A percentile compares a stretch with the other conserved stretches of the same genome.
phyloP scores from a whole-genome alignment of 2,797 vertebrate genomes.

The Eurystomus glaucurus region DNA sequence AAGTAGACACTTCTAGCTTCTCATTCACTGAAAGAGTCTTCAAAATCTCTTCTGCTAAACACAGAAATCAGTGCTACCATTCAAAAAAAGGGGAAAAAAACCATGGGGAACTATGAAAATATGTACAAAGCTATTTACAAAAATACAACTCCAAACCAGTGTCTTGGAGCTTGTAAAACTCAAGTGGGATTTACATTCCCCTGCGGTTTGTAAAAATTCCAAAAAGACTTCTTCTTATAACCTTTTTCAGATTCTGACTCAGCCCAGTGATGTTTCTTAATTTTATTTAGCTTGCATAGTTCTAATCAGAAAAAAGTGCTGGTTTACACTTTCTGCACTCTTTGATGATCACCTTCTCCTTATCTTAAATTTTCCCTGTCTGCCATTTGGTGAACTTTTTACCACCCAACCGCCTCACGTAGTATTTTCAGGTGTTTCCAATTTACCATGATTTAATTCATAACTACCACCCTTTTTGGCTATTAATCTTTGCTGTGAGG shows the following conservation, averaged over 20 bases:
- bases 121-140: background rate
- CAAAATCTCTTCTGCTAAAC: background rate
- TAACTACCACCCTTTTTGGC: background rate
- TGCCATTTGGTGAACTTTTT: background rate
- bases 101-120: background rate
- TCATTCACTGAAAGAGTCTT: background rate
- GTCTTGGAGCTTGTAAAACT: background rate
- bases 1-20: background rate
- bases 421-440: background rate
- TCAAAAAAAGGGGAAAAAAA: background rate
- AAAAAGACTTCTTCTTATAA: background rate
- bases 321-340: background rate
- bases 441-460: background rate
- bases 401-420: background rate
- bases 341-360: background rate
- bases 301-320: background rate
- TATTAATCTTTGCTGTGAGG: background rate
- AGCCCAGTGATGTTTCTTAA: background rate
- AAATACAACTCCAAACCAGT: background rate
- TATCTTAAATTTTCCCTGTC: background rate
- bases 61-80: background rate
- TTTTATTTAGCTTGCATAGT: background rate
- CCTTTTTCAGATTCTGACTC: conserved; percentile 14
- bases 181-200: background rate
- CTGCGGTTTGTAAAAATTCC: background rate